These are phyloP conservation scores for Brachyopa scutellaris DNA, from an alignment of 2,888 invertebrate genomes.

Conservation along the genomic window DNA sequence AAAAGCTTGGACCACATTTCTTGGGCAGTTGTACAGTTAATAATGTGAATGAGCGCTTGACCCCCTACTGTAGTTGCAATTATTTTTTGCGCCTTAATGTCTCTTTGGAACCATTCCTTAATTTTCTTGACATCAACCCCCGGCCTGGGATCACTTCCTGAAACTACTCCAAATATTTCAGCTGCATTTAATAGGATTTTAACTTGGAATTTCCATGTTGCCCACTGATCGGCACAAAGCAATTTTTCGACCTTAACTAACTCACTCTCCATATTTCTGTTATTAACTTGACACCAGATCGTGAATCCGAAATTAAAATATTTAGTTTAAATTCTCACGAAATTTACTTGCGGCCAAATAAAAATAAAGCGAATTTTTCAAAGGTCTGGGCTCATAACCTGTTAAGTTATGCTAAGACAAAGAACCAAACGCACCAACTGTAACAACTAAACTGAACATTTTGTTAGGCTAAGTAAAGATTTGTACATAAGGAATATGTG, in stretches of 20 bases:
- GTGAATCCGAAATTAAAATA: background rate
- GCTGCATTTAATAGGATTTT: background rate
- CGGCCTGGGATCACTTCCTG: background rate
- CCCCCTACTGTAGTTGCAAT: constrained; percentile 49
- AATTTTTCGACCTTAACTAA: background rate
- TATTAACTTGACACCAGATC: background rate
- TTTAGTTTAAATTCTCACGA: background rate
- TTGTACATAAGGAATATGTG: no score
- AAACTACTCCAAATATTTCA: background rate
- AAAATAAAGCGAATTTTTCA: background rate
- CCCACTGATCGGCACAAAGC: background rate
- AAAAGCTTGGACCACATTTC: constrained; percentile 56
- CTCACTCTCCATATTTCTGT: background rate
- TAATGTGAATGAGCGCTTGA: constrained; percentile 48
- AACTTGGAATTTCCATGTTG: no score
- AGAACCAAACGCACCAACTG: no score
- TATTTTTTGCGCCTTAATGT: constrained; percentile 44
- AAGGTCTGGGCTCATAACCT: background rate
- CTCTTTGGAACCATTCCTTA: constrained; percentile 7
- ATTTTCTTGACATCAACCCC: no score
- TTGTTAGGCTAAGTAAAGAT: no score
- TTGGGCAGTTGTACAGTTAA: constrained; percentile 60
- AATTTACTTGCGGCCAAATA: background rate
- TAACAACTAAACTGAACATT: no score
- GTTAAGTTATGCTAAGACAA: background rate